These are phyloP conservation scores for Clamator glandarius DNA, from an alignment of 2,797 vertebrate genomes.

Conservation along the genomic window DNA sequence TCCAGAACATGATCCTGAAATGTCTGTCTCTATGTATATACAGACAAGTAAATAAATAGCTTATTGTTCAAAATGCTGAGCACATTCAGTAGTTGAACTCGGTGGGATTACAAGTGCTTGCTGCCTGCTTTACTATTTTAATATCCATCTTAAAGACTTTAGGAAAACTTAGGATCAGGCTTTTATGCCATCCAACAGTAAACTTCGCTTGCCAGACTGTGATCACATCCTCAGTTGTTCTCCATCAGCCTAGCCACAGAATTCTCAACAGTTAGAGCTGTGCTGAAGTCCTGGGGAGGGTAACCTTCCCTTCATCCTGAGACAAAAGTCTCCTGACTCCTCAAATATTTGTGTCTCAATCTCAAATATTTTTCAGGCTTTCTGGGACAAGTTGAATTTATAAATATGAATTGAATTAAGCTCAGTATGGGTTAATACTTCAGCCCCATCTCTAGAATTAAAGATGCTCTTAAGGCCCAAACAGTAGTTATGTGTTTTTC, in stretches of 20 bases:
- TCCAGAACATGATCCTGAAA: not conserved
- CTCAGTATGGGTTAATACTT: not conserved
- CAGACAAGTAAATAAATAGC: conserved; percentile 14
- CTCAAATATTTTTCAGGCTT: not conserved
- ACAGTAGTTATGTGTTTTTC: not conserved
- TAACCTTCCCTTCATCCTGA: not conserved
- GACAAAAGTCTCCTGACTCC: not conserved
- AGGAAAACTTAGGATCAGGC: not conserved
- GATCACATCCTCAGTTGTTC: not conserved
- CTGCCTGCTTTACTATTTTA: conserved; percentile 13
- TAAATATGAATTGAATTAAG: not conserved
- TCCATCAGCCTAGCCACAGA: not conserved
- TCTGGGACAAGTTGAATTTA: not conserved
- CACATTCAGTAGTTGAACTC: conserved; percentile 6
- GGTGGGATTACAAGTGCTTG: conserved; percentile 1
- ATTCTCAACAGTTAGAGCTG: not conserved
- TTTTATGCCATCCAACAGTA: not conserved
- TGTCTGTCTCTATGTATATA: not conserved
- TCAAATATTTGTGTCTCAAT: not conserved
- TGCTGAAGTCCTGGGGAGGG: not conserved
- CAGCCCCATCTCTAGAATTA: not conserved
- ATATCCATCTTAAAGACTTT: conserved; percentile 8
- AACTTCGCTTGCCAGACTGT: not conserved
- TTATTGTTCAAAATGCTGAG: conserved; percentile 17
- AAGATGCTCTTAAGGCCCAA: not conserved